Conservation (phyloP, 2,888 invertebrate species). For the Rotaria socialis region DNA sequence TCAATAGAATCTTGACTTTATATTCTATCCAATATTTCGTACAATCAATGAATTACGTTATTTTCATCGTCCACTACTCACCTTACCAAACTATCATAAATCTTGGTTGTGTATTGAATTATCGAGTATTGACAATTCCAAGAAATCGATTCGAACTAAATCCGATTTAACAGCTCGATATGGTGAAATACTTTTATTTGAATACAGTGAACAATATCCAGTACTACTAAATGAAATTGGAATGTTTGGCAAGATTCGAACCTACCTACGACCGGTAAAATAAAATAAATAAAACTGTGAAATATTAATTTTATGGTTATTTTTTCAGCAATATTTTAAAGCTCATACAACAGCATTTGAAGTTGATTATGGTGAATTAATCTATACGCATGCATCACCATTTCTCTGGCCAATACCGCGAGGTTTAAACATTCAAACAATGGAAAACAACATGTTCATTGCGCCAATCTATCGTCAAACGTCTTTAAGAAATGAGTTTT, state of each 20-base stretch:
- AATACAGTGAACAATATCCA: constrained; percentile 96
- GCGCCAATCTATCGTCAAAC: constrained; percentile 88
- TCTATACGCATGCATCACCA: constrained; percentile 92
- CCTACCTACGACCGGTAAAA: constrained; percentile 72
- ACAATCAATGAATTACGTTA: background rate
- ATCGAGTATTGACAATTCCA: background rate
- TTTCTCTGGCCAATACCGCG: constrained; percentile 89
- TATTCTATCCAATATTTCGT: background rate
- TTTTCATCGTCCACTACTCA: constrained; percentile 20
- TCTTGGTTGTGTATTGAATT: background rate
- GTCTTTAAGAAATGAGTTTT: constrained; percentile 74
- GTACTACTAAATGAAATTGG: constrained; percentile 91
- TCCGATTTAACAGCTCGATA: constrained; percentile 62
- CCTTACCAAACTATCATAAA: background rate
- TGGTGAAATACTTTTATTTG: constrained; percentile 76
- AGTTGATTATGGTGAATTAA: constrained; percentile 73
- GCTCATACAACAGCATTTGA: constrained; percentile 5
- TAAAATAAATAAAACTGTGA: background rate
- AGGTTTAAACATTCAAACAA: constrained; percentile 87
- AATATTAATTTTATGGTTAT: background rate
- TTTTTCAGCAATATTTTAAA: constrained; percentile 59
- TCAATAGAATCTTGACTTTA: background rate
- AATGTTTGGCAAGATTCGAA: constrained; percentile 97
- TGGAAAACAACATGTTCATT: constrained; percentile 94
- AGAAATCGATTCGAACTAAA: background rate